These are phyloP conservation scores for Dromococcyx pavoninus DNA, from an alignment of 2,797 vertebrate genomes.

Conservation along the genomic window DNA sequence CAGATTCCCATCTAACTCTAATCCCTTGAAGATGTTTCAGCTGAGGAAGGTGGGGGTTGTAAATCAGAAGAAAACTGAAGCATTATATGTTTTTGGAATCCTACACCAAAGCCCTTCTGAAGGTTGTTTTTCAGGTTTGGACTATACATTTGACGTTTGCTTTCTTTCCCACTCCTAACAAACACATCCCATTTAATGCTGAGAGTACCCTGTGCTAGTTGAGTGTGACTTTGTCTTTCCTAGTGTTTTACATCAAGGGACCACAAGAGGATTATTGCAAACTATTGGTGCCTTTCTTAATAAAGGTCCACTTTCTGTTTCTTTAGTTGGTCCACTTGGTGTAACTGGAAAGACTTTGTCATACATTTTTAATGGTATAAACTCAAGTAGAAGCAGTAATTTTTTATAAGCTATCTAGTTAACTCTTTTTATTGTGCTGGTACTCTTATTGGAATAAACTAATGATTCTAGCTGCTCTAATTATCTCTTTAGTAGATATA, in stretches of 20 bases:
- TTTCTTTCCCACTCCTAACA: background rate
- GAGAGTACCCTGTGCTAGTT: background rate
- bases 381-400: background rate
- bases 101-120: background rate
- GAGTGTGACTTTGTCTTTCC: background rate
- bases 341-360: background rate
- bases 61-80: background rate
- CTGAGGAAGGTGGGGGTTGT: background rate
- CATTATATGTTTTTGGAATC: background rate
- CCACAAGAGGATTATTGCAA: background rate
- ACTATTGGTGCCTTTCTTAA: background rate
- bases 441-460: conserved; percentile 3
- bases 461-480: background rate
- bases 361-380: background rate
- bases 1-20: background rate
- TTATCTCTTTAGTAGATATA: background rate
- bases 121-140: background rate
- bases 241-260: background rate
- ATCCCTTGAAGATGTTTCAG: background rate
- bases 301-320: background rate
- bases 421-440: background rate
- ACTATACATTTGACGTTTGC: background rate
- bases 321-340: background rate
- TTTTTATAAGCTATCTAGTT: conserved; percentile 32
- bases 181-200: rapidly evolving